Evolutionary conservation across 2,797 vertebrate species (phyloP).

Genomic region (Clarias pachynema): DNA sequence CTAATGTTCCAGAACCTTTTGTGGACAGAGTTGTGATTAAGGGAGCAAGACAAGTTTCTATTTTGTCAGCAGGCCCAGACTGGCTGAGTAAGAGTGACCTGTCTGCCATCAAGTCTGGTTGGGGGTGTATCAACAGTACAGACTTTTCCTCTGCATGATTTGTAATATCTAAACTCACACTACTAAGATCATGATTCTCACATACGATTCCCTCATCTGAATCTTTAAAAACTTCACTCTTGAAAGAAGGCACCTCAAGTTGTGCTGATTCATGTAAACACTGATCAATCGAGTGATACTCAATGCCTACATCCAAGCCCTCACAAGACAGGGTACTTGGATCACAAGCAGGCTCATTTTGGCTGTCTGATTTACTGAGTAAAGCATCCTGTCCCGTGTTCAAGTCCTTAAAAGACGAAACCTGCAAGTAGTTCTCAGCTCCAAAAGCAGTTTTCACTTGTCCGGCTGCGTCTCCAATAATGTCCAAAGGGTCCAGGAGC

Average conservation of each 20-base stretch:
- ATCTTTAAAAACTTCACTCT: constrained; percentile 28
- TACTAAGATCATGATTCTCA: background rate
- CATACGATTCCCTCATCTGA: background rate
- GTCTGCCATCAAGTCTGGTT: constrained; percentile 12
- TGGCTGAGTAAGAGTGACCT: background rate
- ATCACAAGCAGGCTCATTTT: background rate
- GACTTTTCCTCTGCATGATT: constrained; percentile 26
- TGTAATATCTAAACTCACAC: constrained; percentile 17
- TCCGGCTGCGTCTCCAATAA: background rate
- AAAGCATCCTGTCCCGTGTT: constrained; percentile 50
- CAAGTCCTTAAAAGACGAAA: constrained; percentile 56
- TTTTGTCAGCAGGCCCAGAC: constrained; percentile 1
- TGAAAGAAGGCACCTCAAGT: constrained; percentile 42
- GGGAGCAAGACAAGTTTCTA: constrained; percentile 5
- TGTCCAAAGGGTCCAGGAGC: background rate
- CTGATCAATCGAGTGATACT: constrained; percentile 4
- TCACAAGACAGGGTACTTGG: background rate
- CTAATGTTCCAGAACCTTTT: constrained; percentile 3
- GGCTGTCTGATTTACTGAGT: constrained; percentile 19
- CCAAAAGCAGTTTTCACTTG: background rate
- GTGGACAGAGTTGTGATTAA: constrained; percentile 9
- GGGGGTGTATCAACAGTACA: constrained; percentile 7
- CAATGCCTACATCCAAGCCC: background rate
- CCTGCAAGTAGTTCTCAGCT: constrained; percentile 44
- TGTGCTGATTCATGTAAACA: constrained; percentile 35